phyloP scores from a whole-genome alignment of 2,888 invertebrate genomes.

The Salticus scenicus region DNA sequence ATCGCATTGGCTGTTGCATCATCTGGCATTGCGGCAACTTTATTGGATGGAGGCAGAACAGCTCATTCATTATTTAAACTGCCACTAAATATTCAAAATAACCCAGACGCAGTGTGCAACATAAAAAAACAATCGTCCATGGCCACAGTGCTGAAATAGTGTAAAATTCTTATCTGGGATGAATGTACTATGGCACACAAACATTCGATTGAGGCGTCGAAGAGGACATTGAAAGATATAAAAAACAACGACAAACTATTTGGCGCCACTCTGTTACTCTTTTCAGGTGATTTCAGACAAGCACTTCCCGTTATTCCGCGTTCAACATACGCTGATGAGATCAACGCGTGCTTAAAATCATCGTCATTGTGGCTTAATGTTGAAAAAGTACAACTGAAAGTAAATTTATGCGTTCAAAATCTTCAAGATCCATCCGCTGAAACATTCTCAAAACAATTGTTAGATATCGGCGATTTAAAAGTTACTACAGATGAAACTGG shows the following conservation, averaged over 20 bases:
- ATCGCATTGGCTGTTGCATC: background rate
- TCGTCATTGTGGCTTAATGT: background rate
- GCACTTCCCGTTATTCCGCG: background rate
- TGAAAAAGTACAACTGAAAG: background rate
- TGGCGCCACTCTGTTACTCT: background rate
- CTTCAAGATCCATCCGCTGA: background rate
- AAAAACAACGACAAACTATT: background rate
- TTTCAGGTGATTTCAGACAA: background rate
- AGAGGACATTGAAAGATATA: background rate
- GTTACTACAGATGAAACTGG: slow-evolving; percentile 12
- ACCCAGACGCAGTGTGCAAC: background rate
- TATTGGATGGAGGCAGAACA: background rate
- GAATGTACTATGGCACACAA: slow-evolving; percentile 13
- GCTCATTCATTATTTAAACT: background rate
- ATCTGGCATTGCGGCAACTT: background rate
- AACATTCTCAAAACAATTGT: background rate
- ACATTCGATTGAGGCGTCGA: background rate
- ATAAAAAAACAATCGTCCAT: background rate
- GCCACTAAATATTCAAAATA: background rate
- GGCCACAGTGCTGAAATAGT: background rate
- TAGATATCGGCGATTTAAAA: background rate
- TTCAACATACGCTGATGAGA: background rate
- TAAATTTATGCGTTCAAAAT: background rate
- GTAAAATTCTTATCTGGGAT: background rate
- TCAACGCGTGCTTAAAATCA: background rate